phyloP scores from a whole-genome alignment of 2,797 vertebrate genomes.

The Cirrhinus molitorella region DNA sequence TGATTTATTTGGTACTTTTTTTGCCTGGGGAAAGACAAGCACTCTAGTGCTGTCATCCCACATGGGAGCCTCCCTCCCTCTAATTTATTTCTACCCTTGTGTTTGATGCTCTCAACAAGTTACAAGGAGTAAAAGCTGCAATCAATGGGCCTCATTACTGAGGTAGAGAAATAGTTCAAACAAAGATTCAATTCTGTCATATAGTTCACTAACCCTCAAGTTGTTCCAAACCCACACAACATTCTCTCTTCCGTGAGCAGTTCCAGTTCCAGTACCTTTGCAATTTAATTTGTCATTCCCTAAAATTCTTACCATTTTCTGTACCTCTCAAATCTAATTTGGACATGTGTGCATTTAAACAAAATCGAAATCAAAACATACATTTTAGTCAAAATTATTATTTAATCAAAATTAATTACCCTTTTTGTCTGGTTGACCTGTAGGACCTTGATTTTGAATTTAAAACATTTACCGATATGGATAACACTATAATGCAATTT shows the following conservation, averaged over 20 bases:
- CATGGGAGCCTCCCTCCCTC: not conserved
- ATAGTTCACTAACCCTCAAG: not conserved
- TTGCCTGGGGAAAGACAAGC: constrained; percentile 2
- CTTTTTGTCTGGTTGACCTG: no score
- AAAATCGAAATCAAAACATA: no score
- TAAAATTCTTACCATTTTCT: not conserved
- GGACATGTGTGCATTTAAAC: not conserved
- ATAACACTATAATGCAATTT: not conserved
- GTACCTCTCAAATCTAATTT: not conserved
- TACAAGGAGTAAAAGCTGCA: not conserved
- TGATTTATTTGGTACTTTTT: constrained; percentile 14
- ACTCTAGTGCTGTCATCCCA: not conserved
- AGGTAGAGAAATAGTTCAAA: constrained; percentile 6
- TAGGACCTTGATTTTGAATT: no score
- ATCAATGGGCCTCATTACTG: constrained; percentile 2
- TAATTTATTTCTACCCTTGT: not conserved
- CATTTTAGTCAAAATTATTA: no score
- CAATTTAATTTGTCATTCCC: not conserved
- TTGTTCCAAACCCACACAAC: not conserved
- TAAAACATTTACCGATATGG: not conserved
- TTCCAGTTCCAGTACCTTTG: not conserved
- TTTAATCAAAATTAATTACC: no score
- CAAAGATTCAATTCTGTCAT: not conserved
- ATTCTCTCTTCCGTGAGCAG: not conserved
- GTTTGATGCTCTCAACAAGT: not conserved